A percentile compares a stretch with the other conserved stretches of the same genome.
phyloP scores from a whole-genome alignment of 1,140 invertebrate genomes.

The Gerris buenoi region DNA sequence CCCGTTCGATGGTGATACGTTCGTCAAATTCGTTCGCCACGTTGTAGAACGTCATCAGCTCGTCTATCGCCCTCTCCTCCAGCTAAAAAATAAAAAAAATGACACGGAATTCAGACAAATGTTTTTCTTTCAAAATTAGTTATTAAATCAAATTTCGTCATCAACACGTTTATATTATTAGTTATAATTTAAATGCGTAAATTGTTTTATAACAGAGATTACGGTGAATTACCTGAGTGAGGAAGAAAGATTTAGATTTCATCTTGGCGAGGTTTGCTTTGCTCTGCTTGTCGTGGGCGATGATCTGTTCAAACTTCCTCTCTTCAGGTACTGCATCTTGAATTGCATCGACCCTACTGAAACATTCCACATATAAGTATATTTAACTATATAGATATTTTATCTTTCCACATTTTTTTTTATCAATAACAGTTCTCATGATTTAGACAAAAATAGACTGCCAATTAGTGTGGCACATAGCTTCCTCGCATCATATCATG shows the following conservation, averaged over 20 bases:
- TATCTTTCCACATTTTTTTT: not conserved
- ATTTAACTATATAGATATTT: not conserved
- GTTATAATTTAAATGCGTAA: not conserved
- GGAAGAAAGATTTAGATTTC: slow-evolving; percentile 41
- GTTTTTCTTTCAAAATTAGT: slow-evolving; percentile 4
- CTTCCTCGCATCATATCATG: no score
- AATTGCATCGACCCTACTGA: not conserved
- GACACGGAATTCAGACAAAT: slow-evolving; percentile 6
- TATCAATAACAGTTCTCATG: not conserved
- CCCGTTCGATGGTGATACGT: slow-evolving; percentile 42
- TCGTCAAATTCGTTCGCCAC: slow-evolving; percentile 41
- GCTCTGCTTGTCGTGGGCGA: slow-evolving; percentile 42
- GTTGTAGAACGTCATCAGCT: slow-evolving; percentile 47
- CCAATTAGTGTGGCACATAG: no score
- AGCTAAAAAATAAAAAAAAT: slow-evolving; percentile 33
- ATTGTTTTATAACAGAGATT: no score
- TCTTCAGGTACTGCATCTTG: not conserved
- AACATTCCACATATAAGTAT: not conserved
- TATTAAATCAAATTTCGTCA: no score
- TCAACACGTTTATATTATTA: slow-evolving; percentile 4
- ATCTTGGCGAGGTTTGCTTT: slow-evolving; percentile 42
- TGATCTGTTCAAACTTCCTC: slow-evolving; percentile 35
- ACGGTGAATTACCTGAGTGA: slow-evolving; percentile 39
- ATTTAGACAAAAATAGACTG: not conserved
- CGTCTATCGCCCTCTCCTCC: slow-evolving; percentile 57